Conservation (phyloP, 2,797 vertebrate genomes). For the Eulemur albifrons region DNA sequence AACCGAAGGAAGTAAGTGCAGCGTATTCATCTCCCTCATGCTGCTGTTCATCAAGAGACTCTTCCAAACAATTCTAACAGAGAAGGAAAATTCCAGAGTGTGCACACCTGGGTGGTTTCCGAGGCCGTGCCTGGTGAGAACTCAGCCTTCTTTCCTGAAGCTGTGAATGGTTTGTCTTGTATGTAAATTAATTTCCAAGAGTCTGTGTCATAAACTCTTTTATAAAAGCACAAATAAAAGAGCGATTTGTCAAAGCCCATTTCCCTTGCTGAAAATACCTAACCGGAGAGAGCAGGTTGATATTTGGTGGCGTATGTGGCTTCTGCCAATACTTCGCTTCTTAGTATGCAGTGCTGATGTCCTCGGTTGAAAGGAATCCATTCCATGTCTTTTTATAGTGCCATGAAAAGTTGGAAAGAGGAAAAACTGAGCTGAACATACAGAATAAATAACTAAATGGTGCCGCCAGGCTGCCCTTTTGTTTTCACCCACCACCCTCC, state of each 20-base stretch:
- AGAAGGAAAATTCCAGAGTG: slow-evolving; percentile 38
- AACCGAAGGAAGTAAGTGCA: background rate
- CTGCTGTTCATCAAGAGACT: slow-evolving; percentile 23
- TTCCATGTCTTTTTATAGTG: slow-evolving; percentile 70
- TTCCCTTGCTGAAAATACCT: slow-evolving; percentile 1
- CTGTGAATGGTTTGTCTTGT: background rate
- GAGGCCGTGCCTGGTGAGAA: background rate
- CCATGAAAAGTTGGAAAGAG: slow-evolving; percentile 66
- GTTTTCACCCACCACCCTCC: slow-evolving; percentile 34
- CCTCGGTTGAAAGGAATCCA: slow-evolving; percentile 65
- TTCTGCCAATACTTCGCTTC: background rate
- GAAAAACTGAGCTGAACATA: slow-evolving; percentile 68
- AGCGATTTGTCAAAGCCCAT: background rate
- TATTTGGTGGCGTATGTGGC: background rate
- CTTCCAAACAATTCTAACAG: background rate
- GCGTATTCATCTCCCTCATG: background rate
- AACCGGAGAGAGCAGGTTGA: background rate
- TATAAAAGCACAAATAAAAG: background rate
- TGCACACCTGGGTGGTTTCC: background rate
- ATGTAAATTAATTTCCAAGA: slow-evolving; percentile 43
- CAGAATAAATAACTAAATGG: slow-evolving; percentile 68
- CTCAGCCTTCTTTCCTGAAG: background rate
- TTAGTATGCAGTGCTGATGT: background rate
- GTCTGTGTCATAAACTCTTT: slow-evolving; percentile 18
- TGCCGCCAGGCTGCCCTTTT: slow-evolving; percentile 54